A percentile compares a stretch with the other conserved stretches of the same genome.
Conservation (phyloP, 1,140 invertebrate species). For the Halesus radiatus region DNA sequence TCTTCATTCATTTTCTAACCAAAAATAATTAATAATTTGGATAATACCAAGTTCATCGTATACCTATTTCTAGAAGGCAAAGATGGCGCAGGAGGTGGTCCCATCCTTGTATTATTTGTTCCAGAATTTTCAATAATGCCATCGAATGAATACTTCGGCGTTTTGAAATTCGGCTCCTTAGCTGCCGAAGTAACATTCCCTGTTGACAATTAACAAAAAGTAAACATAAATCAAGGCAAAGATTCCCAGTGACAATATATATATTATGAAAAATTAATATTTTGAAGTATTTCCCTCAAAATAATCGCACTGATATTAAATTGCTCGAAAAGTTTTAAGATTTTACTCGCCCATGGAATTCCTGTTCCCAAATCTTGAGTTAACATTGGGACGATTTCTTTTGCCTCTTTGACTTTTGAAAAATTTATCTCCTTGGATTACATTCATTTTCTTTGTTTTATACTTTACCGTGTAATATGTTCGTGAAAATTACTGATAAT, state of each 20-base stretch:
- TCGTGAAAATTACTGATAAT: too few relatives aligned
- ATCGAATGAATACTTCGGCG: slow-evolving; percentile 25
- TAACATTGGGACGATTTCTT: not conserved
- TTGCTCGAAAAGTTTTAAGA: not conserved
- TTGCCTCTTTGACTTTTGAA: not conserved
- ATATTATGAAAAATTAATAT: not conserved
- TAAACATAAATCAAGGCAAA: too few relatives aligned
- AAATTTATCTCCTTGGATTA: slow-evolving; percentile 34
- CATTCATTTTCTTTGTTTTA: slow-evolving; percentile 29
- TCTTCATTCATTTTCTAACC: too few relatives aligned
- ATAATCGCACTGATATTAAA: not conserved
- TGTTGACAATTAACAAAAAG: too few relatives aligned
- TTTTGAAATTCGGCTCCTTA: not conserved
- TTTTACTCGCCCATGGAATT: not conserved
- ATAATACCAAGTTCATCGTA: too few relatives aligned
- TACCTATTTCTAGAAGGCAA: not conserved
- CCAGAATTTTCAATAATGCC: not conserved
- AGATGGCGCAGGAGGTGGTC: slow-evolving; percentile 15
- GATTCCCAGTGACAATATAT: too few relatives aligned
- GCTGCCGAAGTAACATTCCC: not conserved
- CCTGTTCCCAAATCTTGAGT: not conserved
- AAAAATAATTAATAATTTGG: too few relatives aligned
- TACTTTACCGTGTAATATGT: not conserved
- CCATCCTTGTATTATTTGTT: slow-evolving; percentile 2
- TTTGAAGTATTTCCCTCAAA: not conserved